phyloP scores from a whole-genome alignment of 1,140 invertebrate genomes.

The Drosophila bocki region DNA sequence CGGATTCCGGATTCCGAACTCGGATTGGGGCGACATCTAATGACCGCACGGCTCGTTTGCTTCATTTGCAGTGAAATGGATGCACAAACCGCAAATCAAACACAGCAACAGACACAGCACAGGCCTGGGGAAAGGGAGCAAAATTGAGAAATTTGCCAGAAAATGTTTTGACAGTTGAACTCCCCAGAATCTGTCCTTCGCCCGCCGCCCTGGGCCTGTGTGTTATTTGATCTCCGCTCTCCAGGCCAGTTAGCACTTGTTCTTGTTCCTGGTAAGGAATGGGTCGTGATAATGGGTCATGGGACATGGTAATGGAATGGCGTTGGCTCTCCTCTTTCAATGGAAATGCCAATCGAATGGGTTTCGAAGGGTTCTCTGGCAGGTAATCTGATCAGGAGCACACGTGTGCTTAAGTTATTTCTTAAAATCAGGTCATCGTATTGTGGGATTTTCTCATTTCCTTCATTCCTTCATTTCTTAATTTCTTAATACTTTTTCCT shows the following conservation, averaged over 20 bases:
- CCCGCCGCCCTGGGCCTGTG: not conserved
- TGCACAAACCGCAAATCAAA: conserved; percentile 81
- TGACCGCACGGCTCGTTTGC: conserved; percentile 79
- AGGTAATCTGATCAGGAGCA: conserved; percentile 13
- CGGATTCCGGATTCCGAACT: conserved; percentile 32
- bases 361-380: not conserved
- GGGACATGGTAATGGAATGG: not conserved
- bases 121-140: not conserved
- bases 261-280: conserved; percentile 10
- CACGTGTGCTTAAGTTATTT: conserved; percentile 7
- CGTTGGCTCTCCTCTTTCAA: conserved; percentile 23
- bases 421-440: not conserved
- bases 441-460: not conserved
- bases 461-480: conserved; percentile 1
- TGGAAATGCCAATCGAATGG: conserved; percentile 35
- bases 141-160: conserved; percentile 29
- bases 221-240: conserved; percentile 29
- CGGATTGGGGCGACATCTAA: conserved; percentile 57
- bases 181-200: not conserved
- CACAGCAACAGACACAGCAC: conserved; percentile 47
- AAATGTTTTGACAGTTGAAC: conserved; percentile 40
- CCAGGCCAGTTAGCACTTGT: conserved; percentile 32
- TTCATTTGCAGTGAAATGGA: conserved; percentile 81
- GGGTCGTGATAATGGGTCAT: not conserved
- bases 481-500: not conserved